Evolutionary conservation across 2,888 invertebrate species (phyloP).

Genomic region (Nomada ruficornis): DNA sequence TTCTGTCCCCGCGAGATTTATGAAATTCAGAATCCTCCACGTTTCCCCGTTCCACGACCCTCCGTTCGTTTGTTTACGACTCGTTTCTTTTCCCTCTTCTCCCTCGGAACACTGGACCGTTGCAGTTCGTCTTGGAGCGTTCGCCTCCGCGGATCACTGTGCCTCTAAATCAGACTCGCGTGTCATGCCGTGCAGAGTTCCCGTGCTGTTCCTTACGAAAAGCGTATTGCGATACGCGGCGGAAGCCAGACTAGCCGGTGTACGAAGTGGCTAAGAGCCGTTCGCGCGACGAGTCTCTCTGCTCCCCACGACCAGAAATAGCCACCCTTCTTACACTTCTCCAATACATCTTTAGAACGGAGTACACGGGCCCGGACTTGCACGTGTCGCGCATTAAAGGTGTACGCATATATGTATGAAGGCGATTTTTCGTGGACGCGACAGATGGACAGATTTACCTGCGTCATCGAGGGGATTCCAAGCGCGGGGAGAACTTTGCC

Average conservation of each 20-base stretch:
- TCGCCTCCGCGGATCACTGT: constrained; percentile 24
- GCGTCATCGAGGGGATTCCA: constrained; percentile 42
- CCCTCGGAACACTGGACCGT: too few species aligned
- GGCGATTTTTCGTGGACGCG: neutral
- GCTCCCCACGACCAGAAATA: constrained; percentile 83
- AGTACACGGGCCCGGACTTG: constrained; percentile 51
- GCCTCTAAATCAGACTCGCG: constrained; percentile 15
- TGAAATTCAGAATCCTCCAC: neutral
- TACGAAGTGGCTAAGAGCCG: constrained; percentile 82
- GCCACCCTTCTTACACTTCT: constrained; percentile 83
- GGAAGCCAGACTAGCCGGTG: constrained; percentile 82
- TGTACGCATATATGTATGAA: neutral
- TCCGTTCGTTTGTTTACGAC: neutral
- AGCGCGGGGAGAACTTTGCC: neutral
- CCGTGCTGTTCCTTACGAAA: constrained; percentile 64
- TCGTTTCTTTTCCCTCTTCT: too few species aligned
- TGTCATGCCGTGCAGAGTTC: constrained; percentile 38
- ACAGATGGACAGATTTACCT: neutral
- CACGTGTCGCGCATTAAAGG: neutral
- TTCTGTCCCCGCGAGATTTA: neutral
- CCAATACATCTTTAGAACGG: constrained; percentile 80
- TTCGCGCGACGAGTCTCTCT: constrained; percentile 79
- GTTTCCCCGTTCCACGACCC: neutral
- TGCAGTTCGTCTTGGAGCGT: too few species aligned
- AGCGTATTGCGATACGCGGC: constrained; percentile 81